Evolutionary conservation across 2,113 vertebrate species (phyloP).

Genomic region (Semicossyphus pulcher): DNA sequence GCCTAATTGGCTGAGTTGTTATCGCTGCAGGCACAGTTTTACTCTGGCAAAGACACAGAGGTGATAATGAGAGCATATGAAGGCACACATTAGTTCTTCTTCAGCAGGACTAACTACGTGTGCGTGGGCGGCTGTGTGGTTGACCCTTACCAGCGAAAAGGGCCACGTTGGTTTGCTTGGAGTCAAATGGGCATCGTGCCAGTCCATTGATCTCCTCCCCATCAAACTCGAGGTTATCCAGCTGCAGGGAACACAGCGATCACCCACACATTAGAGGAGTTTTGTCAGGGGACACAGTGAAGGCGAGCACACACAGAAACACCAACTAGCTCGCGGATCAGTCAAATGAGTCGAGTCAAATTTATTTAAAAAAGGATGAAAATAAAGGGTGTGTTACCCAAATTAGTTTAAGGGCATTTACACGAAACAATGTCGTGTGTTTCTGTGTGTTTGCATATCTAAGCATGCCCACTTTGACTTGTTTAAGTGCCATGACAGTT

Average conservation of each 20-base stretch:
- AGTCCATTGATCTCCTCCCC: slow-evolving; percentile 98
- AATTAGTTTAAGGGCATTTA: no score
- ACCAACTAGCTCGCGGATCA: slow-evolving; percentile 10
- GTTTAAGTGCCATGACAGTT: neutral
- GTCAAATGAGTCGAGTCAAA: neutral
- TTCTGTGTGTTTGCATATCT: neutral
- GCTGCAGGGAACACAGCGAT: slow-evolving; percentile 84
- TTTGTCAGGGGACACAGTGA: neutral
- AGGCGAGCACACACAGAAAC: slow-evolving; percentile 18
- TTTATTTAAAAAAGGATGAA: neutral
- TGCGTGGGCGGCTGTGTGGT: slow-evolving; percentile 44
- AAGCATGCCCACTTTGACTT: neutral
- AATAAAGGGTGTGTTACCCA: neutral
- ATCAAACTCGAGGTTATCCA: slow-evolving; percentile 98
- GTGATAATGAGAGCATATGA: slow-evolving; percentile 70
- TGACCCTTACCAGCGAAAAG: slow-evolving; percentile 95
- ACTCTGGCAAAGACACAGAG: slow-evolving; percentile 61
- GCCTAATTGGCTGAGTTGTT: slow-evolving; percentile 67
- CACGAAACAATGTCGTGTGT: no score
- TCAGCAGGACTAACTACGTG: slow-evolving; percentile 27
- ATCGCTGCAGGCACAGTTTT: slow-evolving; percentile 65
- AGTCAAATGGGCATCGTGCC: slow-evolving; percentile 98
- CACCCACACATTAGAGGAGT: slow-evolving; percentile 56
- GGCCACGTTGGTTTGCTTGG: slow-evolving; percentile 99
- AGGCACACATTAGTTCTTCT: slow-evolving; percentile 59